These are phyloP conservation scores for Nycteola revayana DNA, from an alignment of 2,888 invertebrate genomes.

Conservation along the genomic window DNA sequence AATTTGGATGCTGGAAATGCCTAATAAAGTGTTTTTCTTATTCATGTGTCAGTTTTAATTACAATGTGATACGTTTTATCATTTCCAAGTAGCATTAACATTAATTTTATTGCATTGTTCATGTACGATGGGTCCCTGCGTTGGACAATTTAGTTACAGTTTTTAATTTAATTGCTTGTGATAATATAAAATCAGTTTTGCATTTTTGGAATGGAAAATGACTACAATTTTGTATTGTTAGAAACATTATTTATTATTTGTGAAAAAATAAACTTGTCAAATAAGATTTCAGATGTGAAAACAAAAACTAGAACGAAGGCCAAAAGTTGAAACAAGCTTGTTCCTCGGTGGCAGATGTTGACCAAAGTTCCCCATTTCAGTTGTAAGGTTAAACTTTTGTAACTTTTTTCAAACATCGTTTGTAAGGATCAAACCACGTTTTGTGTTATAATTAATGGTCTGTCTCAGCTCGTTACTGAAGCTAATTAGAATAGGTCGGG, in stretches of 20 bases:
- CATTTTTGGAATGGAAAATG: too few relatives aligned
- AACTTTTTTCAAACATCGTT: constrained; percentile 50
- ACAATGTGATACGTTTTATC: constrained; percentile 43
- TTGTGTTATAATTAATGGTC: constrained; percentile 67
- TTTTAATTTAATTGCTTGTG: too few relatives aligned
- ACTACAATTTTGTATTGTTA: too few relatives aligned
- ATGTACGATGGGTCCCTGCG: constrained; percentile 22
- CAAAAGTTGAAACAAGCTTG: constrained; percentile 41
- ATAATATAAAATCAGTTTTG: too few relatives aligned
- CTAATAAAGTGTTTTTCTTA: constrained; percentile 57
- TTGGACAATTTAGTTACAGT: constrained; percentile 7
- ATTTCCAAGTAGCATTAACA: constrained; percentile 32
- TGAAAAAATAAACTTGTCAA: too few relatives aligned
- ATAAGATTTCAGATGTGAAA: constrained; percentile 20
- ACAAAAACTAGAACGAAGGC: constrained; percentile 33
- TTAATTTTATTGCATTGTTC: constrained; percentile 26
- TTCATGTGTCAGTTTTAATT: constrained; percentile 61
- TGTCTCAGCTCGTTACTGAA: constrained; percentile 56
- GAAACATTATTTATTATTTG: too few relatives aligned
- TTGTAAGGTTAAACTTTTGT: constrained; percentile 32
- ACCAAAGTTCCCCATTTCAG: constrained; percentile 38
- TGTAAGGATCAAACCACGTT: constrained; percentile 48
- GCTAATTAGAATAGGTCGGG: constrained; percentile 59
- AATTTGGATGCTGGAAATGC: constrained; percentile 36
- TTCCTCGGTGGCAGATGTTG: constrained; percentile 47